Conservation (phyloP, 1,140 invertebrate genomes). For the Halyomorpha halys region DNA sequence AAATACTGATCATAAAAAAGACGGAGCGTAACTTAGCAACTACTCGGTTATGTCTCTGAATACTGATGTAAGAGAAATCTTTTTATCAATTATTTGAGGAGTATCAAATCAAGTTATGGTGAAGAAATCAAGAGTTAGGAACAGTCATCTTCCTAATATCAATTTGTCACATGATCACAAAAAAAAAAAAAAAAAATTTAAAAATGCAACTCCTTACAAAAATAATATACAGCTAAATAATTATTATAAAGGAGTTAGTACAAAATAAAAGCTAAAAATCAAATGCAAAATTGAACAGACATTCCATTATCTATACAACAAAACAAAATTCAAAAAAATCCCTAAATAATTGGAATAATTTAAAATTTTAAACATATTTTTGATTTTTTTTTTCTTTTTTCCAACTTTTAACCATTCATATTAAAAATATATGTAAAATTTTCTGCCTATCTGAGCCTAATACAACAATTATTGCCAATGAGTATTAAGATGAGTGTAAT, state of each 20-base stretch:
- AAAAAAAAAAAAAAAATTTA: too few species aligned
- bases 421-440: slow-evolving; percentile 19
- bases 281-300: neutral
- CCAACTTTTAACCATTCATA: slow-evolving; percentile 14
- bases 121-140: too few species aligned
- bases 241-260: too few species aligned
- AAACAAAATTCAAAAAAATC: neutral
- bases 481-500: slow-evolving; percentile 2
- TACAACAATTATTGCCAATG: slow-evolving; percentile 14
- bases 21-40: too few species aligned
- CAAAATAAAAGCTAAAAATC: neutral
- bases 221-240: too few species aligned
- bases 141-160: too few species aligned
- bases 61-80: too few species aligned
- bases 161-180: too few species aligned
- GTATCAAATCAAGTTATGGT: too few species aligned
- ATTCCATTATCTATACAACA: neutral
- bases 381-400: neutral
- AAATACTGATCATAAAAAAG: slow-evolving; percentile 7
- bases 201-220: too few species aligned
- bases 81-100: too few species aligned
- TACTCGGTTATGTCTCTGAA: too few species aligned
- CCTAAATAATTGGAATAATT: neutral
- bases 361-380: neutral
- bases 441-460: slow-evolving; percentile 9